Percentiles rank a stretch among this genome's conserved stretches.
Conservation (phyloP, 2,797 vertebrate species). For the Eulemur mongoz region DNA sequence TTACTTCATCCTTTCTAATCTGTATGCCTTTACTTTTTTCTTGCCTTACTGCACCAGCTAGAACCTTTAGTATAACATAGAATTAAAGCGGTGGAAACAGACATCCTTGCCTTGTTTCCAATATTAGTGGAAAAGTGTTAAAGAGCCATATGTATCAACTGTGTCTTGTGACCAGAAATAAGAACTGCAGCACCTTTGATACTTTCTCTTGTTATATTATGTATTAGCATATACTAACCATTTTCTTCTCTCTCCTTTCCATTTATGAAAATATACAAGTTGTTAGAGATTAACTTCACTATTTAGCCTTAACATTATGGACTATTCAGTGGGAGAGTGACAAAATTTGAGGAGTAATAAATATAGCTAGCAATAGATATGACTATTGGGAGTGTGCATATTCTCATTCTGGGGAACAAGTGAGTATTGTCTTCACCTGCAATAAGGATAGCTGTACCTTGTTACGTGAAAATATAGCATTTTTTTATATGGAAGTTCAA, state of each 20-base stretch:
- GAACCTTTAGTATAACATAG: not conserved
- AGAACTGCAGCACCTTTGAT: not conserved
- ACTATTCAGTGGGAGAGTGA: not conserved
- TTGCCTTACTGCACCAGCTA: not conserved
- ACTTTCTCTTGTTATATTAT: not conserved
- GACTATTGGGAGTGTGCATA: not conserved
- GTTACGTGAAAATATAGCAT: not conserved
- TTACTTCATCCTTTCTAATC: not conserved
- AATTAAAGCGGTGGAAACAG: not conserved
- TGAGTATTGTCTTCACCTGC: not conserved
- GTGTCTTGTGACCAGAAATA: not conserved
- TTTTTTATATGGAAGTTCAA: not conserved
- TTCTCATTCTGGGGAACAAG: not conserved
- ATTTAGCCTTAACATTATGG: not conserved
- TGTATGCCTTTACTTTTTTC: not conserved
- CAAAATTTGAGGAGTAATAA: not conserved
- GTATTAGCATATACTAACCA: not conserved
- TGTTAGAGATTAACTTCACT: not conserved
- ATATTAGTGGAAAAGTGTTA: not conserved
- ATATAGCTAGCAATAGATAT: fast-evolving
- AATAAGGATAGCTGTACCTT: not conserved
- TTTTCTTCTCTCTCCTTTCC: not conserved
- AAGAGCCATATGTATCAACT: too few relatives aligned
- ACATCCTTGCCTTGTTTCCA: not conserved
- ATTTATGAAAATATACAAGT: not conserved